Evolutionary conservation across 2,888 invertebrate species (phyloP), one percentile per base, ranked within the genome.

Genomic region (Orgyia antiqua): DNA sequence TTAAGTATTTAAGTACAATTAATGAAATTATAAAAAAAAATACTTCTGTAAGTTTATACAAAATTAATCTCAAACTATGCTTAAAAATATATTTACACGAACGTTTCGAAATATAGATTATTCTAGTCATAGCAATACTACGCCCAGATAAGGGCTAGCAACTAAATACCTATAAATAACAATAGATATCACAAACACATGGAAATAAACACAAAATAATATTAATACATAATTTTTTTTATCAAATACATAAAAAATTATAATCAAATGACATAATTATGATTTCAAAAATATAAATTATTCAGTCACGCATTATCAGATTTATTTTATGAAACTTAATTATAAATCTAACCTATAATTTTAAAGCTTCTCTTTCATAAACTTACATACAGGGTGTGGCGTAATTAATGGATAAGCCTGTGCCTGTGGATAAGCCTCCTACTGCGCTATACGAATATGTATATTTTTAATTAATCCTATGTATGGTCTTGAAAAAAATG

Each of bases 361-460:
- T 82, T 83, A 82, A 83, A 83, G 82, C 82, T 82, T 75, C 70
- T n/a, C n/a, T 69, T 80, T 78, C 66, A 65, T 60, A 55, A 65
- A 69, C 64, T 71, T 69, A 71, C 46, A 40, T 45, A 58, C 49
- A 57, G 56, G 56, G 62, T 59, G n/a, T n/a, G n/a, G n/a, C n/a
- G n/a, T n/a, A n/a, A n/a, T n/a, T n/a, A n/a, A n/a, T n/a, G n/a
- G n/a, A n/a, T n/a, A n/a, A n/a, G n/a, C n/a, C n/a, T n/a, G n/a
- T n/a, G n/a, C n/a, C n/a, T n/a, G n/a, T n/a, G n/a, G n/a, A n/a
- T n/a, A n/a, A n/a, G n/a, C n/a, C n/a, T n/a, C n/a, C n/a, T n/a
- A n/a, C n/a, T n/a, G n/a, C n/a, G n/a, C n/a, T n/a, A n/a, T n/a
- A n/a, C n/a, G n/a, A n/a, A n/a, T n/a, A n/a, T n/a, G n/a, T n/a